These are phyloP conservation scores for Ceratosolen solmsi DNA, from an alignment of 1,140 invertebrate genomes.

Conservation along the genomic window DNA sequence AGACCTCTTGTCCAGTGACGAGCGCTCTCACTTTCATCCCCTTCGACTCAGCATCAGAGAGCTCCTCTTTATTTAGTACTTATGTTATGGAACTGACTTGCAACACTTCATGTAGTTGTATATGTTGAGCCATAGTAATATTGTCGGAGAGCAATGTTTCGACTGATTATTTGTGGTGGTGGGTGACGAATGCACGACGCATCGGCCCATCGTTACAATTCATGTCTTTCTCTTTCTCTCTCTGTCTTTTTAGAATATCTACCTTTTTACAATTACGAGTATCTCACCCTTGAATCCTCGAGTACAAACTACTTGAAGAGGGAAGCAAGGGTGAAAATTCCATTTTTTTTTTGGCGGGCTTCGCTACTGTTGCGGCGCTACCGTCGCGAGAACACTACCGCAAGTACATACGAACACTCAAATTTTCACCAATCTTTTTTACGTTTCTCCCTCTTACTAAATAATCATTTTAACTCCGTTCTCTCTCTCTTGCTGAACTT, in stretches of 20 bases:
- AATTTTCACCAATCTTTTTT: background rate
- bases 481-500: background rate
- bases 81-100: background rate
- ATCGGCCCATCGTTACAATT: slow-evolving; percentile 69
- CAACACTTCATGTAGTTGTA: background rate
- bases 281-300: slow-evolving; percentile 60
- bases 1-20: background rate
- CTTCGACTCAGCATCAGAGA: background rate
- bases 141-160: slow-evolving; percentile 63
- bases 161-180: slow-evolving; percentile 73
- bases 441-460: background rate
- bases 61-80: background rate
- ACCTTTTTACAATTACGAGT: slow-evolving; percentile 57
- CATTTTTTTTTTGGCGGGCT: slow-evolving; percentile 70
- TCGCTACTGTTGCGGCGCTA: slow-evolving; percentile 61
- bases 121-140: slow-evolving; percentile 33
- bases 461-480: background rate
- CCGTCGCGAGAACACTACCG: slow-evolving; percentile 54
- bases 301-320: slow-evolving; percentile 64
- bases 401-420: background rate
- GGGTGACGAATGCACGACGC: slow-evolving; percentile 53
- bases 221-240: background rate
- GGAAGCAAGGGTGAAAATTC: slow-evolving; percentile 58
- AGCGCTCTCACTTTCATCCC: background rate
- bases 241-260: background rate